These are phyloP conservation scores for Drosophila rhopaloa DNA, from an alignment of 1,140 invertebrate species.

Conservation along the genomic window DNA sequence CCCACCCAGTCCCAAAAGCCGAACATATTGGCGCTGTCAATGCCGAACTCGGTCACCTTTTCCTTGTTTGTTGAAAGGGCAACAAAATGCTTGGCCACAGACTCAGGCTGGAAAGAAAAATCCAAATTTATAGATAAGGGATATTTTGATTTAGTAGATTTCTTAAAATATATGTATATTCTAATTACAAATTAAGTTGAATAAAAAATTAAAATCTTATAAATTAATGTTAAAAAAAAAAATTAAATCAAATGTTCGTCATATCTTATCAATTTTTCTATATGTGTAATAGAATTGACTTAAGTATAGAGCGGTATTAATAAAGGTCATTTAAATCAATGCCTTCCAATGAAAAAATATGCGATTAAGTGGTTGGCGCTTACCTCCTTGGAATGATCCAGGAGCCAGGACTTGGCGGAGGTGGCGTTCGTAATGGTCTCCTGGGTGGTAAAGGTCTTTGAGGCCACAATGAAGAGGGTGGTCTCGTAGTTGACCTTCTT, in stretches of 20 bases:
- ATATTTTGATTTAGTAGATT: too few relatives aligned
- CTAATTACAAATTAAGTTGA: too few relatives aligned
- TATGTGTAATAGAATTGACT: not conserved
- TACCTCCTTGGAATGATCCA: constrained; percentile 94
- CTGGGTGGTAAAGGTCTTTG: constrained; percentile 99
- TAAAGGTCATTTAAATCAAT: not conserved
- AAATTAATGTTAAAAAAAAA: too few relatives aligned
- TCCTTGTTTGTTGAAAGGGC: constrained; percentile 97
- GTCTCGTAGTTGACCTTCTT: constrained; percentile 97
- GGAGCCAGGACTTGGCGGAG: constrained; percentile 98
- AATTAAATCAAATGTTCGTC: too few relatives aligned
- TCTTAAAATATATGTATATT: too few relatives aligned
- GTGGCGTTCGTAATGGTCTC: constrained; percentile 99
- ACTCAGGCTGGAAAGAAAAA: constrained; percentile 87
- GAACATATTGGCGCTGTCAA: constrained; percentile 99
- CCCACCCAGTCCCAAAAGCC: constrained; percentile 99
- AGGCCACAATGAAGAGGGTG: constrained; percentile 98
- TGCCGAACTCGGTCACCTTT: constrained; percentile 98
- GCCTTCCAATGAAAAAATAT: not conserved
- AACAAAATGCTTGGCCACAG: constrained; percentile 98
- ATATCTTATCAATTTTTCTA: too few relatives aligned
- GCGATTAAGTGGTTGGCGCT: constrained; percentile 66
- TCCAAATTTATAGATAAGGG: not conserved
- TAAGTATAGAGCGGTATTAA: not conserved
- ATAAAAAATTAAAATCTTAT: too few relatives aligned